phyloP scores from a whole-genome alignment of 2,888 invertebrate genomes.

The Platypus cylindrus region DNA sequence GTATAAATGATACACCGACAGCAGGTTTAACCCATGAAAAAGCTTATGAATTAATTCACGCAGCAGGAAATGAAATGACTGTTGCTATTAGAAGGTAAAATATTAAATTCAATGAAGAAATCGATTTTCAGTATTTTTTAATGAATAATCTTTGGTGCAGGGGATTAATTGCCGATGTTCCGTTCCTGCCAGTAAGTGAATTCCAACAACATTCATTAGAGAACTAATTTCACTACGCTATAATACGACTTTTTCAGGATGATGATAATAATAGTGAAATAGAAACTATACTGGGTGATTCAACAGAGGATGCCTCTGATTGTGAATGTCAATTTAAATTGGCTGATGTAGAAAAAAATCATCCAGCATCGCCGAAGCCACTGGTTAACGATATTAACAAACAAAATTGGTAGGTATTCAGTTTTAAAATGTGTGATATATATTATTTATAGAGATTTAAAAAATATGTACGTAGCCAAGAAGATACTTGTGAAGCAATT shows the following conservation, averaged over 20 bases:
- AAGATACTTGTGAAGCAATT: no score
- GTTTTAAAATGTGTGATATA: no score
- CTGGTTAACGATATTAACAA: no score
- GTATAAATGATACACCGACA: conserved; percentile 58
- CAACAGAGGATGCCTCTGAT: conserved; percentile 1
- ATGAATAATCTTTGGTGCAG: conserved; percentile 16
- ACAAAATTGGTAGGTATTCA: no score
- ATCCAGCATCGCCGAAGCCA: no score
- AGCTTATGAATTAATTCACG: conserved; percentile 59
- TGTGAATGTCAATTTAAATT: conserved; percentile 4
- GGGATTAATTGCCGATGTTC: conserved; percentile 17
- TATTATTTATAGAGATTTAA: no score
- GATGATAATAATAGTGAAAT: conserved; percentile 20
- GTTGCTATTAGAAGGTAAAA: conserved; percentile 57
- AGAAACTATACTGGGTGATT: conserved; percentile 16
- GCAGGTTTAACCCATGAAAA: conserved; percentile 60
- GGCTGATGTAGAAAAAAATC: conserved; percentile 9
- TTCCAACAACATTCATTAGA: no score
- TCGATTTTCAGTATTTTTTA: no score
- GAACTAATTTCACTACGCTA: conserved; percentile 1
- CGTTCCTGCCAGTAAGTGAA: conserved; percentile 8
- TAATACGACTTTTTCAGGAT: no score
- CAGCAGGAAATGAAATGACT: conserved; percentile 57
- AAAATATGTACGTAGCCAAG: no score
- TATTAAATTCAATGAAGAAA: not conserved